Percentiles rank a stretch among this genome's conserved stretches.
These are phyloP conservation scores for Pogonocichla stellata DNA, from an alignment of 2,113 vertebrate genomes.

Conservation along the genomic window DNA sequence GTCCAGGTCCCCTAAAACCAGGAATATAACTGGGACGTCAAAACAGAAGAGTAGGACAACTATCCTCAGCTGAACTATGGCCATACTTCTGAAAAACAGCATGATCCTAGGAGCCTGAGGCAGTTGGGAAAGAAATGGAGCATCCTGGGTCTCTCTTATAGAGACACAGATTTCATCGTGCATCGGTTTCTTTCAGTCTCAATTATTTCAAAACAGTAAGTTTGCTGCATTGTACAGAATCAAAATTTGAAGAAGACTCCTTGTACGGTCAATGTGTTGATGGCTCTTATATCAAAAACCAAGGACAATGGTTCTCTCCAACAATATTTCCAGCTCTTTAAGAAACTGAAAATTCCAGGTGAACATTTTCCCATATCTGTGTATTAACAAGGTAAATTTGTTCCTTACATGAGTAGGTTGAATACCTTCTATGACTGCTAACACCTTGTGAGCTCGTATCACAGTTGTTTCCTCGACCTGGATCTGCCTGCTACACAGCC, in stretches of 20 bases:
- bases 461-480: background rate
- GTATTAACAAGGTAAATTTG: background rate
- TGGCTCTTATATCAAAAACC: background rate
- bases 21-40: background rate
- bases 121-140: background rate
- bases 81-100: background rate
- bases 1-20: background rate
- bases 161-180: fast-evolving
- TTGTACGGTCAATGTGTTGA: background rate
- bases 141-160: background rate
- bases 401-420: background rate
- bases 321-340: background rate
- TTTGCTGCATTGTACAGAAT: background rate
- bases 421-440: background rate
- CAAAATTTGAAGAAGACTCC: background rate
- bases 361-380: background rate
- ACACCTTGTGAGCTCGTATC: background rate
- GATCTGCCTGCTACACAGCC: background rate
- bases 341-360: background rate
- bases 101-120: background rate
- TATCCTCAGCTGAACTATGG: background rate
- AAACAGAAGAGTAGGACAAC: background rate
- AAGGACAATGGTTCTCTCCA: background rate
- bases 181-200: background rate
- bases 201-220: background rate